phyloP scores from a whole-genome alignment of 2,113 vertebrate genomes.

The Cyanistes caeruleus region DNA sequence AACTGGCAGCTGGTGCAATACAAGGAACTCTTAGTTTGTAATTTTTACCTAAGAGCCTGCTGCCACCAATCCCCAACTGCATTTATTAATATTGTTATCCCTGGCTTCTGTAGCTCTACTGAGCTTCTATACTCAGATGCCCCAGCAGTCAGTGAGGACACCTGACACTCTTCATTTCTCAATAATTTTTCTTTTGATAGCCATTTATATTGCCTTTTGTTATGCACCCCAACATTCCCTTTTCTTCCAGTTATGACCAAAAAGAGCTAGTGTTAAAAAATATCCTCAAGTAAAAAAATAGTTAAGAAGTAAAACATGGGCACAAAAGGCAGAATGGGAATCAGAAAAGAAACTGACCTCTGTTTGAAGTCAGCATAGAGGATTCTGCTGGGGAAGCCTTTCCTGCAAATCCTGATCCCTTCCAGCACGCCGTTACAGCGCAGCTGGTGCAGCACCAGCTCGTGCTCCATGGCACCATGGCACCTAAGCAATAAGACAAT shows the following conservation, averaged over 20 bases:
- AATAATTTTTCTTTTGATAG: neutral
- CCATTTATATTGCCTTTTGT: neutral
- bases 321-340: neutral
- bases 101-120: neutral
- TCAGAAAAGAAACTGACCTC: conserved; percentile 70
- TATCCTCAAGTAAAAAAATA: neutral
- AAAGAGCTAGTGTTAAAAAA: neutral
- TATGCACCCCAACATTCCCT: neutral
- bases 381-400: conserved; percentile 27
- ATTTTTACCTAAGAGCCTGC: neutral
- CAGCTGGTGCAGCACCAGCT: conserved; percentile 46
- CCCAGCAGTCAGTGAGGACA: neutral
- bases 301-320: accelerated
- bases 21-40: neutral
- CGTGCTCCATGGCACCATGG: conserved; percentile 60
- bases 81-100: neutral
- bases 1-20: neutral
- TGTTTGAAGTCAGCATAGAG: conserved; percentile 85
- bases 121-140: neutral
- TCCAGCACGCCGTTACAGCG: conserved; percentile 27
- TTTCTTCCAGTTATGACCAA: neutral
- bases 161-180: neutral
- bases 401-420: conserved; percentile 52
- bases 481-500: conserved; percentile 64
- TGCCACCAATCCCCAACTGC: neutral